Percentiles rank a stretch among this genome's conserved stretches.
Evolutionary conservation across 23 tunicate species (phyloP).

Genomic region (Halocynthia aurantium): DNA sequence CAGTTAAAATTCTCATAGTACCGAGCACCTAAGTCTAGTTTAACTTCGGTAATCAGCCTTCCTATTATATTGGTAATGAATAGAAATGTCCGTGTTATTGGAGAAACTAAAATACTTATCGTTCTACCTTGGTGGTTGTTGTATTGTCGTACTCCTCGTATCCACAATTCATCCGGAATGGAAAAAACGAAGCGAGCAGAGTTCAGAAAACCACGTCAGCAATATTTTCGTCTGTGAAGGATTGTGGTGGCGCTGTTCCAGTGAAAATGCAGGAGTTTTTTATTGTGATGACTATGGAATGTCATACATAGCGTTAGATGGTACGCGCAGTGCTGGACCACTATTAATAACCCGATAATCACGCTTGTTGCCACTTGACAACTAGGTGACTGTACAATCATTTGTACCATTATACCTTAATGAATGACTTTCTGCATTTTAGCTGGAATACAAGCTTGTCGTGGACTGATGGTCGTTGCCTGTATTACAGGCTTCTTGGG

Average conservation of each 20-base stretch:
- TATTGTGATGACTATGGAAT: slow-evolving; percentile 44
- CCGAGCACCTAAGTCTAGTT: too few relatives aligned
- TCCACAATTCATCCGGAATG: slow-evolving; percentile 28
- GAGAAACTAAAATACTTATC: neutral
- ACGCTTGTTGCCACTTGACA: too few relatives aligned
- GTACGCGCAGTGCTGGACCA: slow-evolving; percentile 12
- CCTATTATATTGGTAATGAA: too few relatives aligned
- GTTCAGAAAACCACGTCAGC: slow-evolving; percentile 31
- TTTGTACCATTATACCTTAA: too few relatives aligned
- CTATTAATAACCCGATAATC: neutral
- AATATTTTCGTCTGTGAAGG: slow-evolving; percentile 22
- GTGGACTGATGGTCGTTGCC: slow-evolving; percentile 73
- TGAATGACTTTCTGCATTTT: neutral
- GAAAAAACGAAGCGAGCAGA: slow-evolving; percentile 21
- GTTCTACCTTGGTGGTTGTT: slow-evolving; percentile 25
- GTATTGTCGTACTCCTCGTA: slow-evolving; percentile 23
- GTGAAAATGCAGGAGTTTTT: slow-evolving; percentile 17
- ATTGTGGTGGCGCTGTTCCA: slow-evolving; percentile 50
- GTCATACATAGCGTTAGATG: slow-evolving; percentile 9
- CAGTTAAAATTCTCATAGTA: too few relatives aligned
- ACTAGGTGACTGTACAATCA: too few relatives aligned
- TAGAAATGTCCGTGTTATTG: too few relatives aligned
- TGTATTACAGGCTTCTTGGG: slow-evolving; percentile 49
- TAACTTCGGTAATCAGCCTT: too few relatives aligned
- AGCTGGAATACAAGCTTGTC: slow-evolving; percentile 77